A percentile compares a stretch with the other conserved stretches of the same genome.
Evolutionary conservation across 2,797 vertebrate species (phyloP).

Genomic region (Caiman crocodilus): DNA sequence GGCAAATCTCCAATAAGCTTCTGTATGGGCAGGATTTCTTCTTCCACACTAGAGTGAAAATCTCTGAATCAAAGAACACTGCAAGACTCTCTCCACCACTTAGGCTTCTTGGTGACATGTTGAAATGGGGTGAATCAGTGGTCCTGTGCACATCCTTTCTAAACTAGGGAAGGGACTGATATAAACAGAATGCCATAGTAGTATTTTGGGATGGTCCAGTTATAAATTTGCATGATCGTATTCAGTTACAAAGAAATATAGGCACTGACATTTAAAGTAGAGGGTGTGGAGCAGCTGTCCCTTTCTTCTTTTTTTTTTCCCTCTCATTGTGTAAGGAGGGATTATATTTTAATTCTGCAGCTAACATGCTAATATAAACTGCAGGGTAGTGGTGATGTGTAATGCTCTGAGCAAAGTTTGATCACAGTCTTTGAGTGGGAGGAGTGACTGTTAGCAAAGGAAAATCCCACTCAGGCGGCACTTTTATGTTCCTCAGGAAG

Average conservation of each 20-base stretch:
- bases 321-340: background rate
- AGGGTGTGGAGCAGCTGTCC: background rate
- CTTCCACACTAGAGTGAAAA: background rate
- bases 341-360: background rate
- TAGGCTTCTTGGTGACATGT: accelerated
- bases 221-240: background rate
- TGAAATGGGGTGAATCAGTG: background rate
- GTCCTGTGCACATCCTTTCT: background rate
- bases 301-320: background rate
- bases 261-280: no score
- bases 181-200: background rate
- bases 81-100: background rate
- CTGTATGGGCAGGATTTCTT: background rate
- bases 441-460: conserved; percentile 3
- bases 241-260: background rate
- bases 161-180: accelerated
- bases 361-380: background rate
- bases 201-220: background rate
- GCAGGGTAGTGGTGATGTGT: background rate
- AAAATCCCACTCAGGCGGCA: conserved; percentile 25
- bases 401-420: background rate
- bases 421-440: background rate
- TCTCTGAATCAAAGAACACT: background rate
- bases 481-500: background rate
- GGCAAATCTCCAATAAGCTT: background rate